Evolutionary conservation across 2,888 invertebrate genomes (phyloP), one percentile per base, ranked within the genome.

Genomic region (Dryobotodes eremita): DNA sequence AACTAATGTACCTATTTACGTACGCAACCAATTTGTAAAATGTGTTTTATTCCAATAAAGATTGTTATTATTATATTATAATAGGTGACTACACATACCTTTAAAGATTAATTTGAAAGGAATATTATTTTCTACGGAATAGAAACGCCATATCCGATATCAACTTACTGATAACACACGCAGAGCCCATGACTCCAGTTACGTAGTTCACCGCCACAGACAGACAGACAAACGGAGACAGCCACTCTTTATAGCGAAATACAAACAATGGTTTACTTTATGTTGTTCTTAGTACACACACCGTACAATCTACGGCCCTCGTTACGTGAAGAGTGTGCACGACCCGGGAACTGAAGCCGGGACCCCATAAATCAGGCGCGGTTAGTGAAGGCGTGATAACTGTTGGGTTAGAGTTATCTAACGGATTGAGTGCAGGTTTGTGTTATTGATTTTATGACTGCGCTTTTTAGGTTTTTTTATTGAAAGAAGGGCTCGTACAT

Each of bases 261-360:
- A 82, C 78, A 75, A 81, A 88, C 88, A 88, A 88, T 88, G 86
- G 88, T 23, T 48, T 75, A 75, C 84, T 88, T 89, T 86, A 88
- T 83, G 71, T 66, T 78, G 62, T 42, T 75, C 78, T 73, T 71
- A 83, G 23, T 72, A 83, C 82, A 85, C 79, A 89, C 82, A 86
- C 71, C 74, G 75, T 36, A 80, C 80, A 83, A 88, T 88, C 78
- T 88, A 88, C 82, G 77, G 68, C 20, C 13, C 86, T 85, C 83
- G 88, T 88, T 88, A 88, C 88, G 88, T 88, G 84, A 82, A 74
- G 73, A 83, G 80, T 80, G 84, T 85, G 86, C 90, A 83, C 85
- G 88, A 88, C 88, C 89, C 88, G 88, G 88, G 89, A 88, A 88
- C 89, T 84, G 80, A 82, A 83, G 68, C 26, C 20, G 57, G 71